These are phyloP conservation scores for Tetheella fluctuosa DNA, from an alignment of 2,888 invertebrate species.

Conservation along the genomic window DNA sequence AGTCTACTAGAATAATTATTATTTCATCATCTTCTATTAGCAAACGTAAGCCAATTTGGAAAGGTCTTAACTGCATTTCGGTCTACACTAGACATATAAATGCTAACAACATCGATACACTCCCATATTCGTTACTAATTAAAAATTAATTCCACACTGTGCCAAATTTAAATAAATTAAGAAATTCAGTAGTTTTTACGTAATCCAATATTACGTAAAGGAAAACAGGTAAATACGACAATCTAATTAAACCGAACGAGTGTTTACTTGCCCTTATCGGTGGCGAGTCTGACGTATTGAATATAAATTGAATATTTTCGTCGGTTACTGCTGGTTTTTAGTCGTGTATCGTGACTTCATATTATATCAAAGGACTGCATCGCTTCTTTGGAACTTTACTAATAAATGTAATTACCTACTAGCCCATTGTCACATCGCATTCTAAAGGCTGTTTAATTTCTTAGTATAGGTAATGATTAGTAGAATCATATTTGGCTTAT, in stretches of 20 bases:
- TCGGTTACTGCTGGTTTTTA: background rate
- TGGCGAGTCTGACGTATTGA: slow-evolving; percentile 3
- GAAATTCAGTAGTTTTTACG: slow-evolving; percentile 8
- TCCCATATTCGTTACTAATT: slow-evolving; percentile 5
- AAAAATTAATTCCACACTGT: slow-evolving; percentile 6
- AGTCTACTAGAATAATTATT: too few species aligned
- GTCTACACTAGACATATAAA: background rate
- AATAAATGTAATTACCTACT: too few species aligned
- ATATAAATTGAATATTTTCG: slow-evolving; percentile 9
- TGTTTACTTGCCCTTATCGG: background rate
- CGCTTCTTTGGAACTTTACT: too few species aligned
- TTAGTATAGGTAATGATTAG: too few species aligned
- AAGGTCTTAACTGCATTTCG: background rate
- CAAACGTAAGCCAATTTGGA: background rate
- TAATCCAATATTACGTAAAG: background rate
- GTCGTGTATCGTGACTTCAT: slow-evolving; percentile 2
- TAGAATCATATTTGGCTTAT: too few species aligned
- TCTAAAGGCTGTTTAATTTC: too few species aligned
- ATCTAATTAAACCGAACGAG: slow-evolving; percentile 7
- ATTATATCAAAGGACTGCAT: background rate
- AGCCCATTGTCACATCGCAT: too few species aligned
- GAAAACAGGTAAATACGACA: background rate
- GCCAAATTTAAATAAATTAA: slow-evolving; percentile 8
- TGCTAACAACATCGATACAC: background rate
- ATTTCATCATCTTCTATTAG: background rate